Percentiles rank a stretch among this genome's conserved stretches.
Evolutionary conservation across 2,888 invertebrate genomes (phyloP).

Genomic region (Drepanosiphum platanoidis): DNA sequence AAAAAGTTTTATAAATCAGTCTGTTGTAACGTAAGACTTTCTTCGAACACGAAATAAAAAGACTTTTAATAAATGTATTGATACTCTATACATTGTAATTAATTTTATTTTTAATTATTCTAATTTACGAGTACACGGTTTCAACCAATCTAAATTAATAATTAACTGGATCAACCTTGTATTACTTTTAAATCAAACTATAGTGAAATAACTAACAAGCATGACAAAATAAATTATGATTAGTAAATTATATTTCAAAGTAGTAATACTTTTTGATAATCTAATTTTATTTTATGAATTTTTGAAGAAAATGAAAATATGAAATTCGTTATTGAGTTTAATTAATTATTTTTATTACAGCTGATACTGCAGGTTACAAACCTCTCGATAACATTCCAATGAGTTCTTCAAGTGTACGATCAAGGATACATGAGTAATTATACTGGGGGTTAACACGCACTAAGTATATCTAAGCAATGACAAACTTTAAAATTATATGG

Average conservation of each 20-base stretch:
- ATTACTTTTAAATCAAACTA: slow-evolving; percentile 14
- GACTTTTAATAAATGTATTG: too few species aligned
- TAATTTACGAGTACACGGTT: neutral
- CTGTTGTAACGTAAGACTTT: slow-evolving; percentile 32
- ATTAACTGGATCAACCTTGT: slow-evolving; percentile 37
- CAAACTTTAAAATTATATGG: slow-evolving; percentile 17
- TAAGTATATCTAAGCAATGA: neutral
- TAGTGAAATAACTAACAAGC: neutral
- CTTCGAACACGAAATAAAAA: neutral
- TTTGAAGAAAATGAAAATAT: neutral
- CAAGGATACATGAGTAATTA: slow-evolving; percentile 26
- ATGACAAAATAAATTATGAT: neutral
- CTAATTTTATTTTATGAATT: neutral
- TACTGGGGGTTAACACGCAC: neutral
- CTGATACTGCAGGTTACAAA: neutral
- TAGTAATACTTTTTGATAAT: neutral
- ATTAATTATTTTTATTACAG: neutral
- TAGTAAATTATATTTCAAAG: neutral
- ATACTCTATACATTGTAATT: too few species aligned
- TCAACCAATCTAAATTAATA: neutral
- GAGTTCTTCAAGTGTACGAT: slow-evolving; percentile 48
- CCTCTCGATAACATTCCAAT: neutral
- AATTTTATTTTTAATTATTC: slow-evolving; percentile 25
- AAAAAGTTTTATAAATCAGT: too few species aligned
- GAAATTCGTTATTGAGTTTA: neutral